Base-by-base conservation (phyloP, 1,140 invertebrate genomes). In the Heliconius nattereri region DNA sequence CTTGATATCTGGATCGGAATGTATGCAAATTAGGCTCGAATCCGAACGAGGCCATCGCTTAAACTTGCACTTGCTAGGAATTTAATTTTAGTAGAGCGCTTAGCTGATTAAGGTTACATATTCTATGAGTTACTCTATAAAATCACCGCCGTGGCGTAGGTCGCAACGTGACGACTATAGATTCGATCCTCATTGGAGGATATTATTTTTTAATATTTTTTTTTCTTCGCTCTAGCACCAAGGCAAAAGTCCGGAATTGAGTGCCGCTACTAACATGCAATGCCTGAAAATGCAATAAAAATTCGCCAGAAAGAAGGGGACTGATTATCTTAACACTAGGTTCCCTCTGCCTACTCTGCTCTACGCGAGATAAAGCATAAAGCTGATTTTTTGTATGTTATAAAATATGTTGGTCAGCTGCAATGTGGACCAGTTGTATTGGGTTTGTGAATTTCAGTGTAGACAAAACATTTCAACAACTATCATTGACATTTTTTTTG, bases 1-100 rank as follows among this genome's bases (percentile, higher is more conserved):
- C 76, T 80, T 78, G 73, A 83, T 78, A 77, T 79, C 71, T 73
- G 52, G 77, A 73, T 60, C 76, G 73, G 78, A 78, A 84, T 84
- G 79, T 79, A 81, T 85, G 83, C 78, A 85, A 84, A 85, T 85
- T 81, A 81, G 83, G 70, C 73, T 81, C 77, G 70, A 81, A 82
- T 78, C 29, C 71, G 76, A 82, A 78, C 80, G 78, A 83, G 76
- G 82, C 77, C 77, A 80, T 75, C 40, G 80, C 71, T 37, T 79
- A 75, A 80, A 81, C 78, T 78, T 85, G 82, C 82, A 83, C 81
- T 84, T 79, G 79, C 73, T 35, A 82, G 75, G 78, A 77, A 79
- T 81, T 66, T n/a, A n/a, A n/a, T n/a, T n/a, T n/a, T 73, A 70
- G 37, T 40, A 77, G 32, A 76, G 78, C 76, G 66, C 71, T 70